phyloP scores from a whole-genome alignment of 2,113 vertebrate species.

The Henicopernis longicauda region DNA sequence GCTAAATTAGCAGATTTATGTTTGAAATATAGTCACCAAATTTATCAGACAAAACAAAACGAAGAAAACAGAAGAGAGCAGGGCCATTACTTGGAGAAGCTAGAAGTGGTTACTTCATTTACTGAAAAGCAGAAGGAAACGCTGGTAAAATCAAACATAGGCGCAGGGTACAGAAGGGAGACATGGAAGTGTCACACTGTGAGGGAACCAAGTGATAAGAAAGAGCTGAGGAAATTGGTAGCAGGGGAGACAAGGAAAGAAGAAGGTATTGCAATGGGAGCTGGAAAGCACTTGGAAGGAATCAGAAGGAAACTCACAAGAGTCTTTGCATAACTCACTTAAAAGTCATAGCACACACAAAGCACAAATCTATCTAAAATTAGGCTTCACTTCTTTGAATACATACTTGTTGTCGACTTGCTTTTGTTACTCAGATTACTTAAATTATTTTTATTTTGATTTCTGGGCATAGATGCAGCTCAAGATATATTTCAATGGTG shows the following conservation, averaged over 20 bases:
- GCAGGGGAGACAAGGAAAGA: background rate
- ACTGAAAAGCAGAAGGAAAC: background rate
- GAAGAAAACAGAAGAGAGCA: background rate
- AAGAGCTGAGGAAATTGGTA: background rate
- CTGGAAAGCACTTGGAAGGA: background rate
- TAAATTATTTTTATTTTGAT: background rate
- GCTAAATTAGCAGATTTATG: background rate
- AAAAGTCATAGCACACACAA: background rate
- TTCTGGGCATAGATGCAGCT: background rate
- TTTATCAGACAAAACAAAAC: background rate
- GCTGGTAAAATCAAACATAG: background rate
- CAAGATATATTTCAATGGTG: background rate
- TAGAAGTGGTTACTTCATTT: background rate
- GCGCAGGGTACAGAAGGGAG: background rate
- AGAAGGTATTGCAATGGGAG: background rate
- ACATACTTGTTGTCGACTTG: background rate
- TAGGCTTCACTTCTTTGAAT: background rate
- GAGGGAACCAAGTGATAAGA: background rate
- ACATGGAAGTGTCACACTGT: background rate
- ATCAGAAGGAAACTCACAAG: background rate
- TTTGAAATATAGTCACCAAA: background rate
- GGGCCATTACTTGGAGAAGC: background rate
- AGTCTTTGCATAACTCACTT: background rate
- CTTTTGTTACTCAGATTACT: background rate
- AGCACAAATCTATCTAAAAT: background rate